Conservation (phyloP, 1,140 invertebrate genomes). For the Philotrypesis tridentata region DNA sequence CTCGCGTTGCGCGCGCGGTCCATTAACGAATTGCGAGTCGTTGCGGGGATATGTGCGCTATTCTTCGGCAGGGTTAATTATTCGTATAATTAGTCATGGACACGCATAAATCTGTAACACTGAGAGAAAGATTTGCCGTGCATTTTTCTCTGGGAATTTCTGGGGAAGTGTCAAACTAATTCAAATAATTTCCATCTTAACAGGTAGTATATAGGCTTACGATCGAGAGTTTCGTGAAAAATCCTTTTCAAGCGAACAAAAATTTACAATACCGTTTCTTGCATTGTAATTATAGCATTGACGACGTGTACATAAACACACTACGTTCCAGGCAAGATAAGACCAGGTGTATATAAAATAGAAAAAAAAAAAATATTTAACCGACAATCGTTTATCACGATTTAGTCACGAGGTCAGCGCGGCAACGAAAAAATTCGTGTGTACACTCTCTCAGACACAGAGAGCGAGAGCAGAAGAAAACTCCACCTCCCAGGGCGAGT, state of each 20-base stretch:
- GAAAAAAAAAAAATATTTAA: background rate
- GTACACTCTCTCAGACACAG: background rate
- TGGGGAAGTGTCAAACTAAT: no score
- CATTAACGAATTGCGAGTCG: background rate
- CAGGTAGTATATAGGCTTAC: no score
- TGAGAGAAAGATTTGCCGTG: no score
- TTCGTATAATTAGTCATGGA: background rate
- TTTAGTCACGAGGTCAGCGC: background rate
- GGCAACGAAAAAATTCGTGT: background rate
- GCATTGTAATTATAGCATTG: no score
- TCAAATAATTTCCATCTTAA: no score
- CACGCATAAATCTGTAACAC: no score
- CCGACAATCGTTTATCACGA: background rate
- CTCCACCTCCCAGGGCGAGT: background rate
- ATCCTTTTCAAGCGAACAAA: no score
- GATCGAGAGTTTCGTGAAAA: background rate
- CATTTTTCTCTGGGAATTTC: no score
- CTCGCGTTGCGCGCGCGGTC: no score
- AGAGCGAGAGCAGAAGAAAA: background rate
- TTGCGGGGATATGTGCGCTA: background rate
- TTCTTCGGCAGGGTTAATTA: background rate
- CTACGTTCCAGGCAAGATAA: no score
- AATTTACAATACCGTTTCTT: no score
- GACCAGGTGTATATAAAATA: background rate
- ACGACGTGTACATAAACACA: no score